Base-by-base conservation (phyloP, 37 sponge, comb jelly and placozoan genomes). In the Chondrosia reniformis region DNA sequence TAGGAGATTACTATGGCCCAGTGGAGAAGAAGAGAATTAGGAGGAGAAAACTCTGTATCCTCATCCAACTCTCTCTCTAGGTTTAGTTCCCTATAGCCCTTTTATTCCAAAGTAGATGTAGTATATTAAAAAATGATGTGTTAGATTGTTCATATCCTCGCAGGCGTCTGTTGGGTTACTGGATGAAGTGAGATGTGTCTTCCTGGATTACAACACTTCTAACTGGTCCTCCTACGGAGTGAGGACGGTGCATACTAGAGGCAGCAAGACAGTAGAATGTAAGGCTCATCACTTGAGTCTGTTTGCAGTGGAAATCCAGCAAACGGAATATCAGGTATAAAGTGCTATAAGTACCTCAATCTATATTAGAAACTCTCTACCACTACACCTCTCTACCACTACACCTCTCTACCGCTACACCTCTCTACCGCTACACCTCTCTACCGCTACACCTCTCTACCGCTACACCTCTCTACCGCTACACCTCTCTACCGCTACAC, bases 181-280 rank as follows among this genome's bases (percentile, higher is more conserved):
- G 13, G 72, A 40, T 40, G 44, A 38, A 24, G 44, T 25, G 39
- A 36, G 10, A 9, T 69, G 72, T 39, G n/a, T 34, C 19, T 69
- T 69, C 72, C 42, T 43, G 44, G 42, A 69, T 25, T 69, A 34
- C n/a, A 69, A 41, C 15, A n/a, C 43, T 8, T 21, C n/a, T 13
- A 30, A 39, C 1, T 69, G 72, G 72, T 69, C 72, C 72, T 43
- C 1, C 4, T 69, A 69, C 22, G 72, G 44, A 21, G 36, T 69
- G 41, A 30, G 41, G 21, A 69, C 72, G 4, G n/a, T n/a, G n/a
- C n/a, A n/a, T n/a, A n/a, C n/a, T n/a, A n/a, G n/a, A n/a, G n/a
- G n/a, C 15, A 34, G 13, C 1, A 41, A 7, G 24, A 44, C 42
- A 43, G 72, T 69, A 39, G 42, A 41, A 19, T 69, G 72, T 25